Base-by-base conservation (phyloP, 2,888 invertebrate species). In the Bimastos eiseni region DNA sequence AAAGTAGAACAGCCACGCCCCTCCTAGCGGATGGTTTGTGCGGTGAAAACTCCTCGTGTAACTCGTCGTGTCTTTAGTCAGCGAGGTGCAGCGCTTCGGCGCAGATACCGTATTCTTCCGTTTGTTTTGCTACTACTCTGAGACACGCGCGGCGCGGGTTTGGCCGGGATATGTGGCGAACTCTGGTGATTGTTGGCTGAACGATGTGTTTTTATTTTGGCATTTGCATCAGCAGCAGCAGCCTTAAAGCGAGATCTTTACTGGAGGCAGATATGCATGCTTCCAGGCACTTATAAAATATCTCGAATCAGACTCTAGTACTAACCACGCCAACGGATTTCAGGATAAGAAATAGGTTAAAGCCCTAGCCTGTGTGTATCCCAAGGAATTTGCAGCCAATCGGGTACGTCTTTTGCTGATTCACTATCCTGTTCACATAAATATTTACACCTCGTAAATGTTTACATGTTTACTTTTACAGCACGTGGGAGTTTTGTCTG, bases 271-370 rank as follows among this genome's bases (percentile, higher is more conserved):
- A 13, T n/a, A 30, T 70, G n/a, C n/a, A 1, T 49, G 13, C 70
- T 70, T n/a, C 70, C 70, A 70, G 70, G 70, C 70, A 70, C 70
- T 70, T 70, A 70, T 70, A 70, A n/a, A 70, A 70, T 70, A 70
- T 70, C 70, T 70, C 70, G 70, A 30, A 70, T 70, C 70, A 13
- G 70, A n/a, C 70, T 70, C n/a, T 8, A 70, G 70, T n/a, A n/a
- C n/a, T n/a, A n/a, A 70, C 70, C 70, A 70, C 70, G 70, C 6
- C 70, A 8, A 70, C 30, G n/a, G 70, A n/a, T 70, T 70, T 70
- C 70, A n/a, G 70, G 70, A 70, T 70, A 70, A 70, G 70, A 70
- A 70, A 70, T 8, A 30, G 70, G 70, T 11, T n/a, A 30, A 70
- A 70, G 70, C 30, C n/a, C 30, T 70, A n/a, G 30, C 15, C 70